Percentiles rank a stretch among this genome's conserved stretches.
Evolutionary conservation across 2,797 vertebrate species (phyloP).

Genomic region (Enteromius treurensis): DNA sequence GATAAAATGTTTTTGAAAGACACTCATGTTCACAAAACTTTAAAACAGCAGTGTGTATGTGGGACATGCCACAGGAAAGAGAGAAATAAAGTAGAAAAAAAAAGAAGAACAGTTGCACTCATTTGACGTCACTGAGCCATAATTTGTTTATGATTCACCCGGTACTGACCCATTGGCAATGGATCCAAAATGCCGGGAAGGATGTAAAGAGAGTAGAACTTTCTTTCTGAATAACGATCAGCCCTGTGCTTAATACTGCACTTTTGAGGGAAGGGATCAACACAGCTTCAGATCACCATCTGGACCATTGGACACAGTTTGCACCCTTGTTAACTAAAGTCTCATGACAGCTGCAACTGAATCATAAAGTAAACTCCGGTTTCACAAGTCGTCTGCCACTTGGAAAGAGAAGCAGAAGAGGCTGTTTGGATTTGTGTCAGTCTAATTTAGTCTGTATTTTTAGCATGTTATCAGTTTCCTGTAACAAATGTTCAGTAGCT

Average conservation of each 20-base stretch:
- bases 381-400: conserved; percentile 48
- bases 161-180: neutral
- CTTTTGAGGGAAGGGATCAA: conserved; percentile 43
- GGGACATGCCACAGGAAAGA: neutral
- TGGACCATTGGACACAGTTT: conserved; percentile 58
- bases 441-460: conserved; percentile 38
- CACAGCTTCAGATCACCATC: conserved; percentile 52
- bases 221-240: conserved; percentile 33
- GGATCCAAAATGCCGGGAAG: neutral
- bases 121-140: neutral
- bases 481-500: neutral
- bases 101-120: neutral
- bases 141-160: neutral
- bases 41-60: neutral
- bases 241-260: conserved; percentile 4
- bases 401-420: conserved; percentile 41
- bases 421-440: conserved; percentile 39
- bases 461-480: conserved; percentile 18
- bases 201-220: conserved; percentile 16
- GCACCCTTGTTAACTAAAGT: conserved; percentile 39
- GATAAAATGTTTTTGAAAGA: no score
- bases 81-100: neutral
- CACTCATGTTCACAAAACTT: neutral
- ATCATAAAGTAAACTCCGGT: conserved; percentile 51
- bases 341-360: conserved; percentile 51